Evolutionary conservation across 2,888 invertebrate genomes (phyloP).

Genomic region (Ptychoptera contaminata): DNA sequence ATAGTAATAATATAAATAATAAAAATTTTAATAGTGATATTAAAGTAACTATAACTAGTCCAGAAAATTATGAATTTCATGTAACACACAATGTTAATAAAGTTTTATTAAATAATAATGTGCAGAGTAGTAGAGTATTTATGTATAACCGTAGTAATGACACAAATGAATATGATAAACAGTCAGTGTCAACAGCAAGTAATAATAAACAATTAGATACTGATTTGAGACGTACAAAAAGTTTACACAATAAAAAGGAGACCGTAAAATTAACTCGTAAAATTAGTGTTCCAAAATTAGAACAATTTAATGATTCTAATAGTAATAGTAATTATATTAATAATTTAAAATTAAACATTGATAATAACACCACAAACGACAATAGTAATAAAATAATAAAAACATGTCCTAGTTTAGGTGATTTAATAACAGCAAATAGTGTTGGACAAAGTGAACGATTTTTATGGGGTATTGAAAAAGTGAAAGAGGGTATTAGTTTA

Average conservation of each 20-base stretch:
- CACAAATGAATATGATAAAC: constrained; percentile 22
- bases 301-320: too few relatives aligned
- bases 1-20: constrained; percentile 5
- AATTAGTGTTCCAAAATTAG: too few relatives aligned
- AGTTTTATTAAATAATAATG: constrained; percentile 7
- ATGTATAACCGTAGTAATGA: constrained; percentile 11
- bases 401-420: constrained; percentile 20
- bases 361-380: neutral
- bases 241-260: too few relatives aligned
- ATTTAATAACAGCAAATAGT: constrained; percentile 28
- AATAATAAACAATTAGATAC: too few relatives aligned
- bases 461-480: constrained; percentile 29
- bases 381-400: constrained; percentile 8
- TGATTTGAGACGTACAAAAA: too few relatives aligned
- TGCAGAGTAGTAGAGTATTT: constrained; percentile 18
- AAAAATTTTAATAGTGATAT: constrained; percentile 12
- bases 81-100: too few relatives aligned
- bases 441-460: constrained; percentile 24
- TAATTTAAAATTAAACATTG: too few relatives aligned
- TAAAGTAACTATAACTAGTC: constrained; percentile 25
- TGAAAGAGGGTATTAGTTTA: constrained; percentile 24
- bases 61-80: constrained; percentile 22
- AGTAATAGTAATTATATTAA: too few relatives aligned
- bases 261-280: too few relatives aligned
- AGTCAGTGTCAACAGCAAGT: constrained; percentile 7